Percentiles rank a stretch among this genome's conserved stretches.
Evolutionary conservation across 2,113 vertebrate species (phyloP).

Genomic region (Podarcis cretensis): DNA sequence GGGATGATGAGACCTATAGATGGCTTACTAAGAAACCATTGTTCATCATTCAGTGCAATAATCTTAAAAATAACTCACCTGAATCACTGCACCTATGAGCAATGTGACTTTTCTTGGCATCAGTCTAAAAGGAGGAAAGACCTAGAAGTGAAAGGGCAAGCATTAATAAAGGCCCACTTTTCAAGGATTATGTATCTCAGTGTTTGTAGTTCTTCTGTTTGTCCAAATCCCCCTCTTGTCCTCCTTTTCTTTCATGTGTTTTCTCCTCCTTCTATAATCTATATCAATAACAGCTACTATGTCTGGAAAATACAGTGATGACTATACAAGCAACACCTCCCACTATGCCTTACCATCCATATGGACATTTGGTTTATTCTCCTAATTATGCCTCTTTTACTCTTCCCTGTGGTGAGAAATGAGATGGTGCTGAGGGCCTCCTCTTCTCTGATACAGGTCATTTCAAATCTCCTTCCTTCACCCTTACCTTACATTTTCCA

Average conservation of each 20-base stretch:
- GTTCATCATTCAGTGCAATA: background rate
- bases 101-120: slow-evolving; percentile 90
- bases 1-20: no score
- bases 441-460: background rate
- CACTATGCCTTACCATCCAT: background rate
- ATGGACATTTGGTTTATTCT: background rate
- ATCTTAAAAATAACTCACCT: slow-evolving; percentile 77
- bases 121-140: slow-evolving; percentile 92
- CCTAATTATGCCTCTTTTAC: background rate
- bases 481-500: background rate
- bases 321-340: background rate
- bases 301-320: background rate
- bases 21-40: background rate
- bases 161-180: background rate
- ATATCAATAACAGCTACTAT: background rate
- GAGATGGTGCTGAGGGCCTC: background rate
- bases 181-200: background rate
- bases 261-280: background rate
- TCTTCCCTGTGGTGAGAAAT: background rate
- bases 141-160: slow-evolving; percentile 71
- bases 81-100: slow-evolving; percentile 89
- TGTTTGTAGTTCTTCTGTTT: background rate
- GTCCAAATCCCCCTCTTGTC: background rate
- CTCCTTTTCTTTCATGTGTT: background rate
- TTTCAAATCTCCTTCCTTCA: background rate